Conservation (phyloP, 1,140 invertebrate genomes). For the Drosophila saltans region DNA sequence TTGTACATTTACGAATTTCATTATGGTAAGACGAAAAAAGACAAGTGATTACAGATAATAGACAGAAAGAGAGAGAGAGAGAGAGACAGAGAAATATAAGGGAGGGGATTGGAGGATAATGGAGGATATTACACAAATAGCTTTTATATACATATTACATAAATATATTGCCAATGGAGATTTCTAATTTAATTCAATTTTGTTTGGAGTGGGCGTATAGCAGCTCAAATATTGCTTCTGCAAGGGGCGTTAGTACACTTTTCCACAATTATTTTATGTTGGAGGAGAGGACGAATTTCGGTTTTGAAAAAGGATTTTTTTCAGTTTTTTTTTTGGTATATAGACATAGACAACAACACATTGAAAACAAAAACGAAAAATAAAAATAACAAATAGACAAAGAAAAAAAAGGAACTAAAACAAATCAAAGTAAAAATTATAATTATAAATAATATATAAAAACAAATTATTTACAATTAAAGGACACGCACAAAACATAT, state of each 20-base stretch:
- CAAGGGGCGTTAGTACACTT: slow-evolving; percentile 7
- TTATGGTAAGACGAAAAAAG: too few relatives aligned
- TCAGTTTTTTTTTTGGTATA: slow-evolving; percentile 1
- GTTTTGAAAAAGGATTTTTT: slow-evolving; percentile 9
- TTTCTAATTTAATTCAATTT: slow-evolving; percentile 4
- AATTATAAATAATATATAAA: slow-evolving; percentile 32
- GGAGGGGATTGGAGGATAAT: slow-evolving; percentile 4
- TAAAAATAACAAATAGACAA: slow-evolving; percentile 60
- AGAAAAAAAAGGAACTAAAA: slow-evolving; percentile 29
- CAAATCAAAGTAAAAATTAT: slow-evolving; percentile 42
- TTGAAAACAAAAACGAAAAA: slow-evolving; percentile 68
- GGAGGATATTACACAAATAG: slow-evolving; percentile 16
- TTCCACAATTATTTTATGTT: slow-evolving; percentile 38
- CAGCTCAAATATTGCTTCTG: slow-evolving; percentile 33
- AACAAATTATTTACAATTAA: slow-evolving; percentile 67
- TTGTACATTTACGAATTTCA: neutral
- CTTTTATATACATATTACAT: slow-evolving; percentile 43
- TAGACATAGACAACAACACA: slow-evolving; percentile 73
- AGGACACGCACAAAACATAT: slow-evolving; percentile 39
- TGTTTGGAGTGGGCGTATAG: neutral
- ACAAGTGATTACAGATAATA: neutral
- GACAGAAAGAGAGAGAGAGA: slow-evolving; percentile 11
- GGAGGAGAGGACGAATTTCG: slow-evolving; percentile 20
- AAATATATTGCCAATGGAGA: neutral
- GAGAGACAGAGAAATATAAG: slow-evolving; percentile 24